A percentile compares a stretch with the other conserved stretches of the same genome.
These are phyloP conservation scores for Protophormia terraenovae DNA, from an alignment of 2,888 invertebrate genomes.

Conservation along the genomic window DNA sequence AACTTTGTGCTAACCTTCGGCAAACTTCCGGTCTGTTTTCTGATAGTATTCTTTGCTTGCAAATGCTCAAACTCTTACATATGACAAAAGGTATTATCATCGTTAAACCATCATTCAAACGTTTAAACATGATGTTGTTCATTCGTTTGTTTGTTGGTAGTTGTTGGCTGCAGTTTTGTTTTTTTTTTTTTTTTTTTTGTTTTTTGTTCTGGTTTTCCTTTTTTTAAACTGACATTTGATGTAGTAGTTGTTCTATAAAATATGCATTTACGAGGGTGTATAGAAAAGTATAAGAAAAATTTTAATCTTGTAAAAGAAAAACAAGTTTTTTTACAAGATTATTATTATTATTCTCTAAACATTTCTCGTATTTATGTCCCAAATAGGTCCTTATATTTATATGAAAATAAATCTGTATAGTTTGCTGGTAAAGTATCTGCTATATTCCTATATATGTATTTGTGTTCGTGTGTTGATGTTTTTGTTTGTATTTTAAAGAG, in stretches of 20 bases:
- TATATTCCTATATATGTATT: constrained; percentile 36
- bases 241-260: constrained; percentile 23
- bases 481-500: constrained; percentile 16
- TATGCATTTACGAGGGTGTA: constrained; percentile 11
- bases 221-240: neutral
- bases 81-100: constrained; percentile 47
- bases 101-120: constrained; percentile 54
- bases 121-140: constrained; percentile 48
- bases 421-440: neutral
- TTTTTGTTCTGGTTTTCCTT: neutral
- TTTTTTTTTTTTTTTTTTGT: constrained; percentile 7
- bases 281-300: too few relatives aligned
- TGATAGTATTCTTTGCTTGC: neutral
- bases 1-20: constrained; percentile 44
- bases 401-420: constrained; percentile 27
- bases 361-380: neutral
- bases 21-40: constrained; percentile 45
- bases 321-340: too few relatives aligned
- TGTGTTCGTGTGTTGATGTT: constrained; percentile 35
- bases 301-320: too few relatives aligned
- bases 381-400: neutral
- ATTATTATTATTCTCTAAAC: too few relatives aligned
- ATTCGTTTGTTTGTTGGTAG: constrained; percentile 20
- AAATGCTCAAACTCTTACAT: constrained; percentile 6
- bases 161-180: constrained; percentile 28